These are phyloP conservation scores for Amphipyra berbera DNA, from an alignment of 2,888 invertebrate genomes.

Conservation along the genomic window DNA sequence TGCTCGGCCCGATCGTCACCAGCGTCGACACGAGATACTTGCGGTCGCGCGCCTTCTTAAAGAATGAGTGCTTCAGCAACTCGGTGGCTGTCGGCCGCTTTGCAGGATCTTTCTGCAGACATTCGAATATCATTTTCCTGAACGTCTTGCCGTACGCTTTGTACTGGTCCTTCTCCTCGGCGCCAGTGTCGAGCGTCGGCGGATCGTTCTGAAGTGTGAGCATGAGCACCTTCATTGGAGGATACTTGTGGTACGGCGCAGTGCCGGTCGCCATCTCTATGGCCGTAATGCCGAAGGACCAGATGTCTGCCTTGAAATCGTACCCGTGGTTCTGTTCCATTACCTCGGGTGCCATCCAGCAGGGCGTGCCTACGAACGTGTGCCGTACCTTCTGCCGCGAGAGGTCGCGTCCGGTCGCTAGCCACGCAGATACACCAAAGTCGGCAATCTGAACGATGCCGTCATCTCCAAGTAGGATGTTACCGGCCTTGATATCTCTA, in stretches of 20 bases:
- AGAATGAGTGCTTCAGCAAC: slow-evolving; percentile 98
- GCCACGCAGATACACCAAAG: slow-evolving; percentile 99
- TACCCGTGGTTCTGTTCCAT: slow-evolving; percentile 99
- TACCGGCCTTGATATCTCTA: slow-evolving; percentile 91
- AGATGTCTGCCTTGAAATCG: slow-evolving; percentile 98
- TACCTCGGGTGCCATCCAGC: slow-evolving; percentile 99
- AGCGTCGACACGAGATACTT: slow-evolving; percentile 96
- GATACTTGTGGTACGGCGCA: slow-evolving; percentile 99
- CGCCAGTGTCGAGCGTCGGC: slow-evolving; percentile 98
- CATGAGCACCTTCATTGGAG: slow-evolving; percentile 99
- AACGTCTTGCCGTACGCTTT: slow-evolving; percentile 99
- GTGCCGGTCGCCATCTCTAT: slow-evolving; percentile 99
- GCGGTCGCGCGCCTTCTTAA: slow-evolving; percentile 99
- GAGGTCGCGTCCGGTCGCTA: slow-evolving; percentile 98
- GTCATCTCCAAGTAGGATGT: slow-evolving; percentile 99
- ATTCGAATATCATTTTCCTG: slow-evolving; percentile 99
- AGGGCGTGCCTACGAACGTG: slow-evolving; percentile 99
- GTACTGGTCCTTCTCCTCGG: slow-evolving; percentile 99
- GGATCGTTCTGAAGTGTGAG: slow-evolving; percentile 99
- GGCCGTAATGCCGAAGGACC: slow-evolving; percentile 98
- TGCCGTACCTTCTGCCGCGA: slow-evolving; percentile 99
- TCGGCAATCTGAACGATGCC: slow-evolving; percentile 99
- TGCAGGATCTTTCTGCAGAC: slow-evolving; percentile 98
- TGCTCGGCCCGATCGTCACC: slow-evolving; percentile 95
- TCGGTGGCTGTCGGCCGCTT: slow-evolving; percentile 99